A percentile compares a stretch with the other conserved stretches of the same genome.
Evolutionary conservation across 2,113 vertebrate species (phyloP).

Genomic region (Sceloporus tristichus): DNA sequence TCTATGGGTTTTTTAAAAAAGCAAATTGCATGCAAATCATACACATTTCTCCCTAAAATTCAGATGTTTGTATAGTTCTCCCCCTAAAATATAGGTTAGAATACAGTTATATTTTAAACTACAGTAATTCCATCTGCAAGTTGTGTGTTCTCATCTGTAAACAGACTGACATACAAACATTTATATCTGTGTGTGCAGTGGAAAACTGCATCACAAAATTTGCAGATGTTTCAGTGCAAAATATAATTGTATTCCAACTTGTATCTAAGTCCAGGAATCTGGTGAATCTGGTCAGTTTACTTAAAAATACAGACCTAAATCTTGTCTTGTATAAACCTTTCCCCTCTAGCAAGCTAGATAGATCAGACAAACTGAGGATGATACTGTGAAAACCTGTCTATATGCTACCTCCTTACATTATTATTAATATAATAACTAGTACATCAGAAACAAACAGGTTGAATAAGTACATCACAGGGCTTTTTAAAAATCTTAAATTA

Average conservation of each 20-base stretch:
- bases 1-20: background rate
- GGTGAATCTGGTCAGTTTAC: background rate
- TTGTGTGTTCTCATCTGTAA: too few relatives aligned
- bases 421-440: background rate
- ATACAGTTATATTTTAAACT: too few relatives aligned
- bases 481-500: background rate
- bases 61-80: background rate
- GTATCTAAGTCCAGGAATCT: background rate
- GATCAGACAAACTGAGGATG: background rate
- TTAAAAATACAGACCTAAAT: background rate
- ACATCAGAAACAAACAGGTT: background rate
- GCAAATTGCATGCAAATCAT: background rate
- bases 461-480: background rate
- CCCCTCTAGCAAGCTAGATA: background rate
- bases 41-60: background rate
- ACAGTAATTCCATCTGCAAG: too few relatives aligned
- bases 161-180: too few relatives aligned
- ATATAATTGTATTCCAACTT: background rate
- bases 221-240: background rate
- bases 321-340: background rate
- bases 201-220: background rate
- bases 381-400: background rate
- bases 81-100: too few relatives aligned
- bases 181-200: too few relatives aligned
- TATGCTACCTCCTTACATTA: background rate